Conservation (phyloP, 1,140 invertebrate genomes). For the Heliothis virescens region DNA sequence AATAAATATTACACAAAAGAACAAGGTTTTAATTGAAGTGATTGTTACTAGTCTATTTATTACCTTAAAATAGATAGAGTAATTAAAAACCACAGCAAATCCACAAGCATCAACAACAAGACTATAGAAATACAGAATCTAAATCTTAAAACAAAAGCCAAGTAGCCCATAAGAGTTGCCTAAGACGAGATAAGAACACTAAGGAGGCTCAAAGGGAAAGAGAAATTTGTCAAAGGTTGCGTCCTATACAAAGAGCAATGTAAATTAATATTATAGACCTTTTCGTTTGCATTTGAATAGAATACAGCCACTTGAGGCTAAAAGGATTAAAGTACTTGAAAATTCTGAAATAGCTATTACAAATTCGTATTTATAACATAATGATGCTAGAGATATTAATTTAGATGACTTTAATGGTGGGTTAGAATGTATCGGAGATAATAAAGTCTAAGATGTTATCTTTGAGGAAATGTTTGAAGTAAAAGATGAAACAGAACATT, state of each 20-base stretch:
- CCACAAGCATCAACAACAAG: background rate
- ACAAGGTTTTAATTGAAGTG: no score
- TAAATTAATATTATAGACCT: conserved; percentile 79
- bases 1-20: no score
- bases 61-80: background rate
- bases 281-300: conserved; percentile 74
- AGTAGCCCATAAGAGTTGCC: conserved; percentile 60
- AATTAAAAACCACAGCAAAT: conserved; percentile 4
- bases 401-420: conserved; percentile 47
- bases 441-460: conserved; percentile 19
- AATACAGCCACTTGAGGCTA: conserved; percentile 50
- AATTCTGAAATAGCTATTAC: conserved; percentile 61
- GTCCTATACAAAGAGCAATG: conserved; percentile 69
- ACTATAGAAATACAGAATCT: conserved; percentile 27
- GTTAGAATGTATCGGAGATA: background rate
- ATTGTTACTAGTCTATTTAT: no score
- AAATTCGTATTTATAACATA: conserved; percentile 66
- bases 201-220: conserved; percentile 57
- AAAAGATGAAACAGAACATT: conserved; percentile 21
- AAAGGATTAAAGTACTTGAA: conserved; percentile 61
- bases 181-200: conserved; percentile 64
- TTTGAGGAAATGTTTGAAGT: conserved; percentile 21
- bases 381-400: conserved; percentile 59
- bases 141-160: conserved; percentile 62
- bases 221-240: conserved; percentile 76